A percentile compares a stretch with the other conserved stretches of the same genome.
Conservation (phyloP, 2,797 vertebrate genomes). For the Cryptoprocta ferox region DNA sequence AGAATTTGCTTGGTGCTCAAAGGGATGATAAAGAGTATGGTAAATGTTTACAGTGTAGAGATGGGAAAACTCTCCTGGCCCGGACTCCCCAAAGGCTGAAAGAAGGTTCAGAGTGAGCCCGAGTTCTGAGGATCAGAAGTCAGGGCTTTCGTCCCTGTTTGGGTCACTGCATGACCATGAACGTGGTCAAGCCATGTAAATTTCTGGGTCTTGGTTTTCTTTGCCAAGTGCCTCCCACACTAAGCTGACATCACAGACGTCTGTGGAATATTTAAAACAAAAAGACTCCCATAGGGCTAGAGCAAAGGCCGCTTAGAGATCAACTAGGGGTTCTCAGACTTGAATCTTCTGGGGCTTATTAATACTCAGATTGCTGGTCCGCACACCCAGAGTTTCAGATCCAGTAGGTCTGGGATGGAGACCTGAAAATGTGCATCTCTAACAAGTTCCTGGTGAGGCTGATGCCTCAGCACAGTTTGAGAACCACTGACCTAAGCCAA, state of each 20-base stretch:
- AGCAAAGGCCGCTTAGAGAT: not conserved
- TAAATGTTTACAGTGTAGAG: conserved; percentile 5
- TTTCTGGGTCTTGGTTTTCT: conserved; percentile 36
- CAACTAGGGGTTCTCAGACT: not conserved
- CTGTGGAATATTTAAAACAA: not conserved
- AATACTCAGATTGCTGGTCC: not conserved
- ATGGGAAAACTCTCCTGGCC: not conserved
- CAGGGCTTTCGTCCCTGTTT: not conserved
- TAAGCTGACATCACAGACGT: not conserved
- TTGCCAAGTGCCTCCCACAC: conserved; percentile 13
- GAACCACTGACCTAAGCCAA: not conserved
- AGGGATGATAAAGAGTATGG: not conserved
- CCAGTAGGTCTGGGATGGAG: not conserved
- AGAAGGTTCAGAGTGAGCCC: not conserved
- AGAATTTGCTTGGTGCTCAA: not conserved
- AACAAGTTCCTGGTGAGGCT: not conserved
- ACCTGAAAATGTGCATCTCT: not conserved
- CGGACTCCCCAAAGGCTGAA: not conserved
- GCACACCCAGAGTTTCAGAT: not conserved
- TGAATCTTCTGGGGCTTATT: not conserved
- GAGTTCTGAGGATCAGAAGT: not conserved
- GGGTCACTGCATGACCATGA: not conserved
- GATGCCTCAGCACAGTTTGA: not conserved
- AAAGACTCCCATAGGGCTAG: not conserved
- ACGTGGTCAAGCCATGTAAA: not conserved